These are phyloP conservation scores for Motacilla tschutschensis DNA, from an alignment of 2,113 vertebrate genomes.

Conservation along the genomic window DNA sequence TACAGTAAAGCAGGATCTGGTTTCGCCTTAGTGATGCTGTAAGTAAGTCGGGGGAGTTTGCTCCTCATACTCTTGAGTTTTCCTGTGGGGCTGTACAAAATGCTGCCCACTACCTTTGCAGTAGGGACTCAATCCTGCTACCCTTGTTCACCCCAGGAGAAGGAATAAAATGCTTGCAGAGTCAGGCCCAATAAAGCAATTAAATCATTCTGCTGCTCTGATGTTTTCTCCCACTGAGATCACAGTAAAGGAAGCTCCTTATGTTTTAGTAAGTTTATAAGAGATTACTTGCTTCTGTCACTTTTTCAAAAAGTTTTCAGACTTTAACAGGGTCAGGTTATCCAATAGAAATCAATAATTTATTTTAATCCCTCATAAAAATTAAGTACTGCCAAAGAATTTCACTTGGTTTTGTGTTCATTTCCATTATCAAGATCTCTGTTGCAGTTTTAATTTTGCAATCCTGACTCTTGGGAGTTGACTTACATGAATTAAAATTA, in stretches of 20 bases:
- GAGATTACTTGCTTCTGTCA: neutral
- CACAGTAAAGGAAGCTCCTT: neutral
- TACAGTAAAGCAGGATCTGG: slow-evolving; percentile 17
- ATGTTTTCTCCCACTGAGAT: neutral
- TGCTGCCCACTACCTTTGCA: neutral
- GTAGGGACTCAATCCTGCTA: neutral
- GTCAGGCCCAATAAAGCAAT: neutral
- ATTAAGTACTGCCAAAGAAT: neutral
- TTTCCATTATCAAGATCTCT: neutral
- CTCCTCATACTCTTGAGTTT: neutral
- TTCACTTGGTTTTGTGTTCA: neutral
- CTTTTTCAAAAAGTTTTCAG: neutral
- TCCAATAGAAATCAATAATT: neutral
- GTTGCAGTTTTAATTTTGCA: neutral
- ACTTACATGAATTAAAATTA: slow-evolving; percentile 33
- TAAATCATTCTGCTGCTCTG: neutral
- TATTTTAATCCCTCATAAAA: slow-evolving; percentile 13
- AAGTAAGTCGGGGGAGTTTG: neutral
- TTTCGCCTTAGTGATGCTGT: slow-evolving; percentile 39
- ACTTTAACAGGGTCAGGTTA: neutral
- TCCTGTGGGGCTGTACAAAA: neutral
- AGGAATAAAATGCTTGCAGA: neutral
- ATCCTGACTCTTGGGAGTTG: slow-evolving; percentile 1
- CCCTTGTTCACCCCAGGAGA: neutral
- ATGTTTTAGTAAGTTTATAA: neutral